Conservation (phyloP, 2,888 invertebrate species). For the Iselma pallidipennis region DNA sequence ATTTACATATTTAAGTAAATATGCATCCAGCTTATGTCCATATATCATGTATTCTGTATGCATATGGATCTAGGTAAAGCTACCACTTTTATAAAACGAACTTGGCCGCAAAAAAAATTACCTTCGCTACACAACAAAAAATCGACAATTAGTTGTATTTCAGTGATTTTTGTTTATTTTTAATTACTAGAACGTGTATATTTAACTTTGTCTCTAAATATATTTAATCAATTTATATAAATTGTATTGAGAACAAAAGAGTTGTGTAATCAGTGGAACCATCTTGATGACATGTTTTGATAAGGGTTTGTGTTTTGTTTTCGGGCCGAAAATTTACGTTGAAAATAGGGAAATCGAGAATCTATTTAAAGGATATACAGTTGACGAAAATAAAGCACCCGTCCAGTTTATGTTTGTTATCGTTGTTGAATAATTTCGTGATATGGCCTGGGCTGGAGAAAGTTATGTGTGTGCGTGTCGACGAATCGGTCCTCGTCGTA, state of each 20-base stretch:
- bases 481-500: too few species aligned
- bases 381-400: constrained; percentile 18
- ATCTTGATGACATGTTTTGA: not conserved
- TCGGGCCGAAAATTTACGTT: too few species aligned
- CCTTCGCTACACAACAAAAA: not conserved
- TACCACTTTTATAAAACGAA: not conserved
- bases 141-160: too few species aligned
- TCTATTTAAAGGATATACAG: constrained; percentile 19
- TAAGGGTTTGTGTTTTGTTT: too few species aligned
- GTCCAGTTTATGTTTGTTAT: constrained; percentile 15
- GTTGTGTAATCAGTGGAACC: not conserved
- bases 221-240: not conserved
- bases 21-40: not conserved
- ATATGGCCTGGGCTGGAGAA: constrained; percentile 19
- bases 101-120: not conserved
- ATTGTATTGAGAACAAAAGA: not conserved
- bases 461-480: constrained; percentile 31
- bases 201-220: too few species aligned
- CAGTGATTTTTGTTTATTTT: not conserved
- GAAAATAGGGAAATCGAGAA: too few species aligned
- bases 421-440: constrained; percentile 26
- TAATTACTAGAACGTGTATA: not conserved
- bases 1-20: not conserved
- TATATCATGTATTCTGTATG: not conserved
- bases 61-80: not conserved